These are phyloP conservation scores for Hybos culiciformis DNA, from an alignment of 2,888 invertebrate genomes.

Conservation along the genomic window DNA sequence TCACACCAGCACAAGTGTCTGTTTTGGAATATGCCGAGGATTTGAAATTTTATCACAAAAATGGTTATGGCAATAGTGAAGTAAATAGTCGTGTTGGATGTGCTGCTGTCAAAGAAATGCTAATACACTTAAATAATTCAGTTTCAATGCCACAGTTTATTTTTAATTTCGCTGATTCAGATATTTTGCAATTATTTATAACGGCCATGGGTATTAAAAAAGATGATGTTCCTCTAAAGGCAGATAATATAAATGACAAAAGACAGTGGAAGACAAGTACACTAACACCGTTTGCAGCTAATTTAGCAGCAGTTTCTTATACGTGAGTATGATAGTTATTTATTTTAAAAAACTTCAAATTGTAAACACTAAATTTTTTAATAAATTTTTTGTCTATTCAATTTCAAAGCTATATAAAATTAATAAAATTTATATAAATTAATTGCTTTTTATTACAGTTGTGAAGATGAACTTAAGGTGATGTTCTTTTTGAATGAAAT, in stretches of 20 bases:
- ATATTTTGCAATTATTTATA: conserved; percentile 45
- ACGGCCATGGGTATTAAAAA: conserved; percentile 47
- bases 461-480: conserved; percentile 34
- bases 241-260: conserved; percentile 47
- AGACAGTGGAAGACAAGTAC: conserved; percentile 56
- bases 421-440: not conserved
- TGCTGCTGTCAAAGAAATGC: conserved; percentile 56
- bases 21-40: conserved; percentile 68
- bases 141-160: conserved; percentile 46
- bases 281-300: conserved; percentile 57
- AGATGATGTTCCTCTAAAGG: conserved; percentile 45
- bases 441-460: conserved; percentile 17
- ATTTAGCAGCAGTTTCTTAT: conserved; percentile 61
- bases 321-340: conserved; percentile 38
- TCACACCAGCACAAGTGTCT: conserved; percentile 54
- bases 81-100: conserved; percentile 57
- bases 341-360: not conserved
- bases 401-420: not conserved
- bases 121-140: conserved; percentile 45
- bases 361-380: conserved; percentile 8
- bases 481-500: conserved; percentile 61
- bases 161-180: conserved; percentile 53
- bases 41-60: conserved; percentile 56
- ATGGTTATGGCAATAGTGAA: conserved; percentile 54
- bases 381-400: not conserved